Conservation (phyloP, 1,140 invertebrate genomes). For the Acromyrmex charruanus region DNA sequence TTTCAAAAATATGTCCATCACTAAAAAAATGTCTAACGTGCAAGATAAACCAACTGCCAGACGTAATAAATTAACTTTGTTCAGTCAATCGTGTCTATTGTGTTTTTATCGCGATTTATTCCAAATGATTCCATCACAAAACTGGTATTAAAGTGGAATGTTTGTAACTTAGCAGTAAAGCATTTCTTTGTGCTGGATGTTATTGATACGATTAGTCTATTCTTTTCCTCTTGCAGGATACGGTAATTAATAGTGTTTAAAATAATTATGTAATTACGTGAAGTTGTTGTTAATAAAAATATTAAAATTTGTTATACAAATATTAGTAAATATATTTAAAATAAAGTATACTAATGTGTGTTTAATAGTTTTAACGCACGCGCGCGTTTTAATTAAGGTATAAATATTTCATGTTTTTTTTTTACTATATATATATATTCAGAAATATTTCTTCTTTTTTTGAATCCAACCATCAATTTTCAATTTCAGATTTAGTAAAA, state of each 20-base stretch:
- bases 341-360: neutral
- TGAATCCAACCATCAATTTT: too few species aligned
- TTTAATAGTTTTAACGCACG: neutral
- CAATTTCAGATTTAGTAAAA: too few species aligned
- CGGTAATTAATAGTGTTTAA: neutral
- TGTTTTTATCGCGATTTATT: neutral
- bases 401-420: too few species aligned
- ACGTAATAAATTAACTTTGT: slow-evolving; percentile 21
- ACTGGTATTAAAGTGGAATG: neutral
- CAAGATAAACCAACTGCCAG: neutral
- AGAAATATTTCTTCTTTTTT: too few species aligned
- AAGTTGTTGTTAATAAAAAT: slow-evolving; percentile 6
- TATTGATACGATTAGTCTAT: neutral
- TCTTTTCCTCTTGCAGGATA: neutral
- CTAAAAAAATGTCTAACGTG: too few species aligned
- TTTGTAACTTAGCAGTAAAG: neutral
- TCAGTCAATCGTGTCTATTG: neutral
- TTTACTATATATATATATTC: too few species aligned
- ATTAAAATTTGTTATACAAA: too few species aligned
- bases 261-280: neutral
- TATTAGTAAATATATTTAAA: neutral
- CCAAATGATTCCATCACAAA: neutral
- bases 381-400: neutral
- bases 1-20: neutral
- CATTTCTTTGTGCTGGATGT: neutral